phyloP scores from a whole-genome alignment of 2,113 vertebrate genomes.

The Catharus bicknelli region DNA sequence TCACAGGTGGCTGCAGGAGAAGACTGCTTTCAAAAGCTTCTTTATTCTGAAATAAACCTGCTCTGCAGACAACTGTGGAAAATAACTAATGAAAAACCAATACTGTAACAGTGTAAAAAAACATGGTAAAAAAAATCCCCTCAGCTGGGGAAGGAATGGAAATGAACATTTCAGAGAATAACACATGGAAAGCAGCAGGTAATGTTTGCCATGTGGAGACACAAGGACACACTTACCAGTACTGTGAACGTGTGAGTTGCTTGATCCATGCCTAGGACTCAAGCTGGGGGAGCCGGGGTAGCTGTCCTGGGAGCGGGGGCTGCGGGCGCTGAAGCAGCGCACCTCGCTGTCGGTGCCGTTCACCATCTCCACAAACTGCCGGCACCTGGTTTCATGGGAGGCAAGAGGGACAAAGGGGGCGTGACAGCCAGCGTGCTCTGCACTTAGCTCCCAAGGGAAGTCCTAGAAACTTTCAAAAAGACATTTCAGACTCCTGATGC shows the following conservation, averaged over 20 bases:
- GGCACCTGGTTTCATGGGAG: constrained; percentile 78
- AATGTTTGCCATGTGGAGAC: background rate
- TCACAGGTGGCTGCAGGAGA: background rate
- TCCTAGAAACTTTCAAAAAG: background rate
- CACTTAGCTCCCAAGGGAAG: background rate
- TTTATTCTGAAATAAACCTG: background rate
- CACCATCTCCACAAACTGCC: constrained; percentile 99
- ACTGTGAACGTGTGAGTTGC: constrained; percentile 86
- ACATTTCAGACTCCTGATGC: background rate
- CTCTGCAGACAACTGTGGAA: background rate
- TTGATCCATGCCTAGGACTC: constrained; percentile 88
- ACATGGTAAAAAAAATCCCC: background rate
- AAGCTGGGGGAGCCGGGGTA: constrained; percentile 91
- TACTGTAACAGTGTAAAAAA: background rate
- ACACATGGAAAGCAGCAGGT: background rate
- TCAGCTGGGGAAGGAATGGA: background rate
- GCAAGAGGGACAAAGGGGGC: background rate
- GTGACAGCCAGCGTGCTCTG: constrained; percentile 32
- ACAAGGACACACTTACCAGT: constrained; percentile 76
- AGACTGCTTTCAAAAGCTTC: background rate
- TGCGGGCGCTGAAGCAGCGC: constrained; percentile 88
- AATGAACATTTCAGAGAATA: background rate
- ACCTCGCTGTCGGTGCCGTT: constrained; percentile 98
- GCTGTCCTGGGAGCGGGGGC: constrained; percentile 95
- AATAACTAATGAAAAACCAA: background rate